These are phyloP conservation scores for Drosophila athabasca DNA, from an alignment of 1,140 invertebrate genomes.

Conservation along the genomic window DNA sequence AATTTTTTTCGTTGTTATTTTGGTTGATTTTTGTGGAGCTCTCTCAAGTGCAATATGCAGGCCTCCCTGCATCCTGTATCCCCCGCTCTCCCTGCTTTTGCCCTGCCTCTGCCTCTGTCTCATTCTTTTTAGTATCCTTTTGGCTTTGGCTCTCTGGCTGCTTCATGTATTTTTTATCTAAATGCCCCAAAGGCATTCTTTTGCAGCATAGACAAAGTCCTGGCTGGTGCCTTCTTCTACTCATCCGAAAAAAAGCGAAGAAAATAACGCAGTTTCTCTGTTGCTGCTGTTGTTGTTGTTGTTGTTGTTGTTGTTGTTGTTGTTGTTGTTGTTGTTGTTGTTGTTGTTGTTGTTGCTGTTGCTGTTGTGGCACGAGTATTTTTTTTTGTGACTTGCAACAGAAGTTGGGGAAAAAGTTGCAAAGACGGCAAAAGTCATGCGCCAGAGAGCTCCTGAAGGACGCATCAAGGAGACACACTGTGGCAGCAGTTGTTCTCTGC, in stretches of 20 bases:
- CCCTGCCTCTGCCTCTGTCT: slow-evolving; percentile 8
- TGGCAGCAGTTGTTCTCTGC: slow-evolving; percentile 38
- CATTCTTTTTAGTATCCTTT: slow-evolving; percentile 39
- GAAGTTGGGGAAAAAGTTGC: slow-evolving; percentile 65
- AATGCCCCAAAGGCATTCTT: slow-evolving; percentile 77
- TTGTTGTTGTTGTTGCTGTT: slow-evolving; percentile 17
- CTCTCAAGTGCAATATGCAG: slow-evolving; percentile 67
- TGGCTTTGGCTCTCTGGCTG: slow-evolving; percentile 28
- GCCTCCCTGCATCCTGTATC: background rate
- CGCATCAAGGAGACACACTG: slow-evolving; percentile 72
- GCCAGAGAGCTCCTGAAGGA: slow-evolving; percentile 79
- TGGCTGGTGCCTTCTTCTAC: slow-evolving; percentile 14
- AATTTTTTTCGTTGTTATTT: slow-evolving; percentile 41
- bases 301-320: slow-evolving; percentile 5
- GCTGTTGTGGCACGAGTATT: background rate
- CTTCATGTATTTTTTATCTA: slow-evolving; percentile 76
- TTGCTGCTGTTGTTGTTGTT: slow-evolving; percentile 9
- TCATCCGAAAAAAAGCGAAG: slow-evolving; percentile 9
- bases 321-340: slow-evolving; percentile 1
- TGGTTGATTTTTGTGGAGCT: slow-evolving; percentile 19
- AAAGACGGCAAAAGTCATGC: slow-evolving; percentile 78
- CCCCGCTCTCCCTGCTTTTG: background rate
- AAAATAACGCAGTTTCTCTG: slow-evolving; percentile 59
- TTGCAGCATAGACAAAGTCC: slow-evolving; percentile 59
- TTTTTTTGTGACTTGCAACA: slow-evolving; percentile 42